Conservation (phyloP, 2,113 vertebrate species). For the Corvus moneduloides region DNA sequence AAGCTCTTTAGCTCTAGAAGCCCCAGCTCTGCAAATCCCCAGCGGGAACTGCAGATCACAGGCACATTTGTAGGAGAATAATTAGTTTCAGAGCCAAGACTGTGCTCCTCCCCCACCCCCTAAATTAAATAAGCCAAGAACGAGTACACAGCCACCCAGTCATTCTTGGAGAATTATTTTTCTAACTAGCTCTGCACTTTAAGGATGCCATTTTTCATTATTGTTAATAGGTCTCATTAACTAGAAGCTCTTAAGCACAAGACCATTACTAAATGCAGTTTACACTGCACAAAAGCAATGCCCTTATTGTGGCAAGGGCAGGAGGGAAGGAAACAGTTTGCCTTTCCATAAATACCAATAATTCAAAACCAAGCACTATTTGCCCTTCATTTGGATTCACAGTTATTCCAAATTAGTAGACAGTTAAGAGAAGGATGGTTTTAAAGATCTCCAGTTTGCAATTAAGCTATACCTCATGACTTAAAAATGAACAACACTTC, state of each 20-base stretch:
- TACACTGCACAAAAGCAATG: slow-evolving; percentile 29
- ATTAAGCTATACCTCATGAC: neutral
- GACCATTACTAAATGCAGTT: slow-evolving; percentile 57
- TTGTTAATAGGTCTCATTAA: slow-evolving; percentile 60
- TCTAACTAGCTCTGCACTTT: slow-evolving; percentile 57
- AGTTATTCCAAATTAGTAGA: neutral
- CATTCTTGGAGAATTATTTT: slow-evolving; percentile 42
- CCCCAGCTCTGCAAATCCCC: neutral
- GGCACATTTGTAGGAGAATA: neutral
- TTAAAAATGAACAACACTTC: neutral
- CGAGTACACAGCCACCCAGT: neutral
- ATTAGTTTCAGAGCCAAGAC: slow-evolving; percentile 11
- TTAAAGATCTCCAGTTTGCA: neutral
- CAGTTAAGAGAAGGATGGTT: neutral
- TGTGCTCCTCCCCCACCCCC: neutral
- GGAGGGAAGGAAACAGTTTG: slow-evolving; percentile 7
- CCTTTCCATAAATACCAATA: slow-evolving; percentile 8
- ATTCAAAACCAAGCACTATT: slow-evolving; percentile 13
- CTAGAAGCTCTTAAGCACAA: slow-evolving; percentile 48
- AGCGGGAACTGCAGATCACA: neutral
- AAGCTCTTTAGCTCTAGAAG: neutral
- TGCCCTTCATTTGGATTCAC: neutral
- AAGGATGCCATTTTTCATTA: slow-evolving; percentile 60
- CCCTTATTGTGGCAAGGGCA: slow-evolving; percentile 33
- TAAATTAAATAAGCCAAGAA: slow-evolving; percentile 58